A percentile compares a stretch with the other conserved stretches of the same genome.
phyloP scores from a whole-genome alignment of 2,113 vertebrate species.

The Tragelaphus strepsiceros region DNA sequence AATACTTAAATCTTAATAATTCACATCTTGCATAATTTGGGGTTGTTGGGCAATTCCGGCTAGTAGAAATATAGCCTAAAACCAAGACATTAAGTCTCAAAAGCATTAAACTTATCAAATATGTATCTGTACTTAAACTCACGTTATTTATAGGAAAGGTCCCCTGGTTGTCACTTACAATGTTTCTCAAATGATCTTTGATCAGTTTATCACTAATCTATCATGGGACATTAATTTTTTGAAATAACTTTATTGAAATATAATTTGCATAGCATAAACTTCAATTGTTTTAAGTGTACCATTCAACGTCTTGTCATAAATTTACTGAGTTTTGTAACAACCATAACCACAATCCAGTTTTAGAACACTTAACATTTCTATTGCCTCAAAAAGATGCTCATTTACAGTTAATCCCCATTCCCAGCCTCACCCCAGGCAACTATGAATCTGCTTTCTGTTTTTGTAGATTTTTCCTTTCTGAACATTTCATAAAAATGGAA shows the following conservation, averaged over 20 bases:
- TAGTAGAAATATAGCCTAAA: slow-evolving; percentile 26
- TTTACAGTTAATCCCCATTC: background rate
- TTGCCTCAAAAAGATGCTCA: background rate
- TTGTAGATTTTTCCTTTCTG: background rate
- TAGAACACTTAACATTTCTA: background rate
- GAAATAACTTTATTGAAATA: background rate
- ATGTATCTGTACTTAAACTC: background rate
- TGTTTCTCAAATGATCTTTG: background rate
- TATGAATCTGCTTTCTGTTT: slow-evolving; percentile 23
- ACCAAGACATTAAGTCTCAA: background rate
- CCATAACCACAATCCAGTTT: background rate
- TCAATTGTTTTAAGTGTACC: background rate
- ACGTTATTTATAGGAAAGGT: background rate
- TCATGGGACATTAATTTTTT: background rate
- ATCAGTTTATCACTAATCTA: background rate
- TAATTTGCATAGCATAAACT: background rate
- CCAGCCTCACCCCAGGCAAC: background rate
- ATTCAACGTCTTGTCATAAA: background rate
- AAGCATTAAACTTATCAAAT: slow-evolving; percentile 32
- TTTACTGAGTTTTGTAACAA: background rate
- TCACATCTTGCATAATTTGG: background rate
- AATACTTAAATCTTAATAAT: background rate
- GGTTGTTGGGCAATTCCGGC: background rate
- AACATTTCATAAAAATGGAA: background rate
- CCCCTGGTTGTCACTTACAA: background rate